Conservation (phyloP, 2,888 invertebrate genomes). For the Ephialtes manifestator region DNA sequence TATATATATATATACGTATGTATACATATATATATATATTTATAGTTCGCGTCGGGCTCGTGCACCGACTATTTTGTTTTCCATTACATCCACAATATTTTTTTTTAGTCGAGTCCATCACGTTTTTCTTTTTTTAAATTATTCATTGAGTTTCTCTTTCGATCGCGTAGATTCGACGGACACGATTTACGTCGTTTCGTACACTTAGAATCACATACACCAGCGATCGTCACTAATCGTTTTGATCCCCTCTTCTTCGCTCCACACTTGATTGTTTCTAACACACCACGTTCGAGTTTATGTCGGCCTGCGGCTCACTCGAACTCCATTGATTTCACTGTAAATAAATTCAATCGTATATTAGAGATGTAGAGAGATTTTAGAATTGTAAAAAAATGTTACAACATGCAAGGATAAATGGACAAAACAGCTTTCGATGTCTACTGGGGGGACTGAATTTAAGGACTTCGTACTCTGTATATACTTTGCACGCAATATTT, state of each 20-base stretch:
- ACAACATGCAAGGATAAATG: conserved; percentile 44
- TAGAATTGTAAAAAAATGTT: not conserved
- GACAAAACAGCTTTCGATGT: conserved; percentile 23
- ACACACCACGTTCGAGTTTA: conserved; percentile 80
- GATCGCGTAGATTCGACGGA: conserved; percentile 44
- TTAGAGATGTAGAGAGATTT: conserved; percentile 8
- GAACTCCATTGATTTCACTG: conserved; percentile 82
- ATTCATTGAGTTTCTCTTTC: conserved; percentile 39
- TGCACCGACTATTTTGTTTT: conserved; percentile 41
- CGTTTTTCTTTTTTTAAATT: conserved; percentile 50
- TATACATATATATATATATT: conserved; percentile 55
- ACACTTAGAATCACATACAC: conserved; percentile 2
- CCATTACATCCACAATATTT: conserved; percentile 59
- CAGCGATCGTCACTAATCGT: conserved; percentile 48
- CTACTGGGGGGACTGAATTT: conserved; percentile 36
- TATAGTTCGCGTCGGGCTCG: conserved; percentile 65
- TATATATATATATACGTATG: conserved; percentile 69
- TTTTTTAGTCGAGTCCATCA: conserved; percentile 56
- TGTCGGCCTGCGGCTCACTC: conserved; percentile 72
- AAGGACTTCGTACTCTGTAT: conserved; percentile 4
- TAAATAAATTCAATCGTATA: conserved; percentile 64
- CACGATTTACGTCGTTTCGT: conserved; percentile 12
- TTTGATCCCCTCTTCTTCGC: conserved; percentile 37
- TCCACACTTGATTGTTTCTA: conserved; percentile 71
- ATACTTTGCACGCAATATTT: conserved; percentile 13